Percentiles rank a stretch among this genome's conserved stretches.
These are phyloP conservation scores for Coluber constrictor DNA, from an alignment of 2,797 vertebrate species.

Conservation along the genomic window DNA sequence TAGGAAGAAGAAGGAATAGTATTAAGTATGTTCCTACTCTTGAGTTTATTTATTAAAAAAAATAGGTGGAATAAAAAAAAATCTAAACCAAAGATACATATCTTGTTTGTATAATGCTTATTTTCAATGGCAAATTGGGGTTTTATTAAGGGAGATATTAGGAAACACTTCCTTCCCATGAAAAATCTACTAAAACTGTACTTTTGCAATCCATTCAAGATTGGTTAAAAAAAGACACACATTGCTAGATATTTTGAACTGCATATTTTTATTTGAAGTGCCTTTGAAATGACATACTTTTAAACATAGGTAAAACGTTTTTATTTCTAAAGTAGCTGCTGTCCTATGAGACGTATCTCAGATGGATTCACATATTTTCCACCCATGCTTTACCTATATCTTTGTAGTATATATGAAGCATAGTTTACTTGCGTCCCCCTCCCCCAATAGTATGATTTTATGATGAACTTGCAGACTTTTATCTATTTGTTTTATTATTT, in stretches of 20 bases:
- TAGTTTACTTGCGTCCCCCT: neutral
- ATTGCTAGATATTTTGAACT: neutral
- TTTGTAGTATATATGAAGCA: neutral
- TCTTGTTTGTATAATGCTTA: neutral
- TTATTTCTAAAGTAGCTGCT: neutral
- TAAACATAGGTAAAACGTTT: neutral
- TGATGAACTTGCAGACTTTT: neutral
- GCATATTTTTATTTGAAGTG: neutral
- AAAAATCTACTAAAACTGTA: neutral
- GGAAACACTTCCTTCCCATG: neutral
- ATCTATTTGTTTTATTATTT: neutral
- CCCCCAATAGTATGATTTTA: neutral
- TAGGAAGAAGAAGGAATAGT: neutral
- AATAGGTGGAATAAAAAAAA: neutral
- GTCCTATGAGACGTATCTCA: neutral
- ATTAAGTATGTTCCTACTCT: neutral
- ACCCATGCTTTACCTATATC: neutral
- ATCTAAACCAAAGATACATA: neutral
- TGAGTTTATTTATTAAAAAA: neutral
- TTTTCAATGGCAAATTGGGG: neutral
- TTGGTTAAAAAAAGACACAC: neutral
- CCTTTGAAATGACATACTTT: neutral
- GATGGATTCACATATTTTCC: neutral
- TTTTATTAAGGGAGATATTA: neutral
- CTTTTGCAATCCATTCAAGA: neutral